Percentiles rank a stretch among this genome's conserved stretches.
Evolutionary conservation across 1,140 invertebrate genomes (phyloP).

Genomic region (Euwallacea similis): DNA sequence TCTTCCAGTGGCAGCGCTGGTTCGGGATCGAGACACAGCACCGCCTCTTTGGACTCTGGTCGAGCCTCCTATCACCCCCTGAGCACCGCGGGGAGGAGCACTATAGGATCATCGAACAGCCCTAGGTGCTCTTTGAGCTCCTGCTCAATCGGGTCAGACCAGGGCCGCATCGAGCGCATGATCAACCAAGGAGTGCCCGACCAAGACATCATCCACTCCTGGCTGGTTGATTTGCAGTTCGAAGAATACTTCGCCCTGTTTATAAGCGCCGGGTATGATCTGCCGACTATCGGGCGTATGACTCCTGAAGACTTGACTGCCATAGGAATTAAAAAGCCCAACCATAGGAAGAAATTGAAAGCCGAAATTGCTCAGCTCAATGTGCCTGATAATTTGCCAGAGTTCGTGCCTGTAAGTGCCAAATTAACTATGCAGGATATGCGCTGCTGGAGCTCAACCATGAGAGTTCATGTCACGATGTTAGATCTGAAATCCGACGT

Average conservation of each 20-base stretch:
- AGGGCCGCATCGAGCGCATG: slow-evolving; percentile 65
- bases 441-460: background rate
- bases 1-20: slow-evolving; percentile 80
- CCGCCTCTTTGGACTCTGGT: slow-evolving; percentile 89
- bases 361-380: slow-evolving; percentile 94
- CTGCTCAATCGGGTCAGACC: slow-evolving; percentile 76
- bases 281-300: slow-evolving; percentile 96
- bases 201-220: slow-evolving; percentile 89
- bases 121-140: slow-evolving; percentile 66
- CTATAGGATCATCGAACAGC: slow-evolving; percentile 53
- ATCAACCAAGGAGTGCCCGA: slow-evolving; percentile 71
- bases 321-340: slow-evolving; percentile 93
- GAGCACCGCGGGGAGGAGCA: slow-evolving; percentile 53
- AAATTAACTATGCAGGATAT: background rate
- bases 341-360: slow-evolving; percentile 94
- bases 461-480: too few species aligned
- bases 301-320: slow-evolving; percentile 92
- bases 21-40: slow-evolving; percentile 81
- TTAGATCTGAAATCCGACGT: too few species aligned
- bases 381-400: slow-evolving; percentile 89
- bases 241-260: slow-evolving; percentile 96
- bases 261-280: slow-evolving; percentile 93
- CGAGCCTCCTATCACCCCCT: slow-evolving; percentile 74
- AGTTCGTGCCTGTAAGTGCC: slow-evolving; percentile 83
- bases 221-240: slow-evolving; percentile 93